Base-by-base conservation (phyloP, 1,140 invertebrate species). In the Meloidogyne hapla region DNA sequence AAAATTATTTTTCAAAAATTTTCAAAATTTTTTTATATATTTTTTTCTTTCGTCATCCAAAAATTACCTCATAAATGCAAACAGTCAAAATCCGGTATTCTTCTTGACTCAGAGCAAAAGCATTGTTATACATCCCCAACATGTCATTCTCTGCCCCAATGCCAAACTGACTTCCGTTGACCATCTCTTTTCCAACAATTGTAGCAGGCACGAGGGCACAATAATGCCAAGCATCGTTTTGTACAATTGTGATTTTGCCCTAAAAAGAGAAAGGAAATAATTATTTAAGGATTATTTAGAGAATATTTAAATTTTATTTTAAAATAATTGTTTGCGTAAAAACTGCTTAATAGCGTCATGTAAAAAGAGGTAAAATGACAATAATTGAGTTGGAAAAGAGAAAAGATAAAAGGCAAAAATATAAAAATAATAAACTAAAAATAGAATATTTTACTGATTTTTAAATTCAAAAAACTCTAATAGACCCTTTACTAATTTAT, bases 21-120 rank as follows among this genome's bases (percentile, higher is more conserved):
- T 33, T 33, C 9, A 33, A 33, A 33, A 33, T 5, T 33, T 56
- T 56, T n/a, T 4, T 18, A 48, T 2, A n/a, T n/a, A n/a, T n/a
- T 56, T 56, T 5, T n/a, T 56, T 56, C 8, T 70, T 71, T 23
- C 10, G 42, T 33, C 33, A 25, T 18, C n/a, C 5, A 25, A 9
- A 12, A 42, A 48, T 78, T 77, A 78, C 77, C 79, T 79, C 78
- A 68, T 74, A 74, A 26, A 79, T 75, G 69, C 78, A 79, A 62
- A 80, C 78, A 9, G 69, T 79, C 33, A 79, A 45, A 33, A 79
- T 68, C 28, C 63, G 48, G 62, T 79, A 79, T 33, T 73, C 38
- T 9, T 80, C 78, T 26, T 38, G 74, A 25, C 42, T 67, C 10
- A 75, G 25, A 21, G 69, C 66, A 56, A 79, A 79, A 45, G 70